Percentiles rank a stretch among this genome's conserved stretches.
Conservation (phyloP, 37 sponge, comb jelly and placozoan genomes). For the Ephydatia muelleri region DNA sequence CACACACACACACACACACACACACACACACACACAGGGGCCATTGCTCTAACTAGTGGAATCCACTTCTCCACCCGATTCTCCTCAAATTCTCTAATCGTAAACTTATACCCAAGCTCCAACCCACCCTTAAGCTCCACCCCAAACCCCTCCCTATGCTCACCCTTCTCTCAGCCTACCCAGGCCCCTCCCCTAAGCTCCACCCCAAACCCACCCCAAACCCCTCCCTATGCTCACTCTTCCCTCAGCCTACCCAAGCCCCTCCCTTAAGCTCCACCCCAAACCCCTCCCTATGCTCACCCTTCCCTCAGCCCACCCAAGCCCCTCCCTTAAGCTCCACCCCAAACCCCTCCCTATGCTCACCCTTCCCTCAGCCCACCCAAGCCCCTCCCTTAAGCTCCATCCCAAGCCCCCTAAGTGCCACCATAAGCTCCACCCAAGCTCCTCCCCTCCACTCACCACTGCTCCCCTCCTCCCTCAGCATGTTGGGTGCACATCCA, state of each 20-base stretch:
- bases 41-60: too few species aligned
- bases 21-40: neutral
- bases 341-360: neutral
- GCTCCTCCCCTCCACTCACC: neutral
- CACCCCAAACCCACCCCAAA: too few species aligned
- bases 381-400: neutral
- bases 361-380: neutral
- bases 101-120: too few species aligned
- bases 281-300: neutral
- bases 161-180: too few species aligned
- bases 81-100: too few species aligned
- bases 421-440: neutral
- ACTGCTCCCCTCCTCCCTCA: neutral
- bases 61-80: too few species aligned
- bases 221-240: too few species aligned
- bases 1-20: slow-evolving; percentile 4
- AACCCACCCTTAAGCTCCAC: too few species aligned
- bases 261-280: neutral
- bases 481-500: slow-evolving; percentile 33
- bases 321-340: neutral
- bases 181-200: too few species aligned
- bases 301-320: too few species aligned
- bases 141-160: too few species aligned
- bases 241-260: too few species aligned
- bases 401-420: neutral